Conservation (phyloP, 2,113 vertebrate genomes). For the Maccullochella peelii region DNA sequence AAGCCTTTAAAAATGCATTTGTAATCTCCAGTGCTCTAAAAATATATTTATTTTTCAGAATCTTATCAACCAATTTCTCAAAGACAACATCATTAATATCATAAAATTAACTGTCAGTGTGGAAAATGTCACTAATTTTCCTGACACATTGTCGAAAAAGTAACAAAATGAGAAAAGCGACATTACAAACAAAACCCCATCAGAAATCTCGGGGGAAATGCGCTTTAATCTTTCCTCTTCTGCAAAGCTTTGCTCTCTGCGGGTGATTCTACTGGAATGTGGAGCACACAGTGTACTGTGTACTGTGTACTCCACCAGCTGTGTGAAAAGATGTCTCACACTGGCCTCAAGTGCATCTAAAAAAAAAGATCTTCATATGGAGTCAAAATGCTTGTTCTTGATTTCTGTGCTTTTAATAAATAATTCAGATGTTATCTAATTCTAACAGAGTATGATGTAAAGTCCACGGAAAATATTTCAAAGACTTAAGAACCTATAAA, state of each 20-base stretch:
- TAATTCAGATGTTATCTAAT: neutral
- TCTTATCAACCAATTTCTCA: constrained; percentile 14
- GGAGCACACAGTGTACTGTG: constrained; percentile 3
- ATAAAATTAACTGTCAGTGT: neutral
- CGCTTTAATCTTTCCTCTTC: constrained; percentile 48
- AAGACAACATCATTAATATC: neutral
- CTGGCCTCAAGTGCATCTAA: constrained; percentile 9
- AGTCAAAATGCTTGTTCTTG: constrained; percentile 7
- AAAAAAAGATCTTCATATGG: neutral
- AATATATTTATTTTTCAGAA: constrained; percentile 37
- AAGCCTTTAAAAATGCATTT: constrained; percentile 56
- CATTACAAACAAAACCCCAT: constrained; percentile 23
- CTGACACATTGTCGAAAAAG: neutral
- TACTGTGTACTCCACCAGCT: neutral
- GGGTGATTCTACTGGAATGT: constrained; percentile 43
- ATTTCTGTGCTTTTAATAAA: constrained; percentile 14
- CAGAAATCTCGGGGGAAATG: constrained; percentile 28
- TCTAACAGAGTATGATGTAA: neutral
- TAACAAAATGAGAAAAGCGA: neutral
- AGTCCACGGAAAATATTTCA: neutral
- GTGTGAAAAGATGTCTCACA: neutral
- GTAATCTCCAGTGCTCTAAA: constrained; percentile 46
- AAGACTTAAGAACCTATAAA: neutral
- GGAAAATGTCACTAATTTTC: constrained; percentile 11
- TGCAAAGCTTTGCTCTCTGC: constrained; percentile 54